Percentiles rank a stretch among this genome's conserved stretches.
Evolutionary conservation across 2,888 invertebrate species (phyloP).

Genomic region (Helleia helle): DNA sequence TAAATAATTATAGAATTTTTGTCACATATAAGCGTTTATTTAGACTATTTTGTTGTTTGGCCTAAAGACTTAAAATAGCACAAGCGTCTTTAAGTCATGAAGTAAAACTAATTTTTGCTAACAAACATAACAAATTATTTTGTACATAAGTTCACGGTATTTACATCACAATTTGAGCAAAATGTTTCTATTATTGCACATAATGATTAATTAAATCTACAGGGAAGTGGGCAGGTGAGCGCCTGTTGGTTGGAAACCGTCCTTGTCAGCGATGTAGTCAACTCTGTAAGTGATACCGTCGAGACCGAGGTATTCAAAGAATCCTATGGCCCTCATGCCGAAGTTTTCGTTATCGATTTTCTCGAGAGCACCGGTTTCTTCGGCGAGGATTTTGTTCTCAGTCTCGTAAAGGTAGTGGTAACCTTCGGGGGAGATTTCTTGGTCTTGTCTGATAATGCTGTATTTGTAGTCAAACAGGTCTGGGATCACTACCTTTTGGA

Average conservation of each 20-base stretch:
- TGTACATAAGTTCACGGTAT: conserved; percentile 1
- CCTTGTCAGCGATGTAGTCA: conserved; percentile 63
- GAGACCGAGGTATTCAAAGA: conserved; percentile 56
- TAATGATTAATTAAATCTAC: conserved; percentile 1
- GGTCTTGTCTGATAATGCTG: conserved; percentile 58
- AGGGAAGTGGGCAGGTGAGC: conserved; percentile 40
- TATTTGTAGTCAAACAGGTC: conserved; percentile 50
- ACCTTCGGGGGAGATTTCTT: conserved; percentile 43
- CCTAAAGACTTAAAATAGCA: no score
- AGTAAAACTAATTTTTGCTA: background rate
- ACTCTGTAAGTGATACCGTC: conserved; percentile 62
- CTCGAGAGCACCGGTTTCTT: conserved; percentile 55
- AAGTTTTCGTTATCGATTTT: conserved; percentile 39
- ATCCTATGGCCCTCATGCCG: conserved; percentile 50
- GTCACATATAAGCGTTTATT: no score
- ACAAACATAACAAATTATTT: background rate
- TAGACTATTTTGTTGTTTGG: no score
- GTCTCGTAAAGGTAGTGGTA: conserved; percentile 66
- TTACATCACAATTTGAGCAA: conserved; percentile 2
- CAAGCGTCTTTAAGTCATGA: no score
- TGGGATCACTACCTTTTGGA: conserved; percentile 13
- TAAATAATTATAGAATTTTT: no score
- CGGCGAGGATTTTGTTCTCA: conserved; percentile 63
- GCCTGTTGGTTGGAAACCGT: conserved; percentile 50
- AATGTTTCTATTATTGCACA: background rate